A percentile compares a stretch with the other conserved stretches of the same genome.
These are phyloP conservation scores for Nomia melanderi DNA, from an alignment of 1,140 invertebrate genomes.

Conservation along the genomic window DNA sequence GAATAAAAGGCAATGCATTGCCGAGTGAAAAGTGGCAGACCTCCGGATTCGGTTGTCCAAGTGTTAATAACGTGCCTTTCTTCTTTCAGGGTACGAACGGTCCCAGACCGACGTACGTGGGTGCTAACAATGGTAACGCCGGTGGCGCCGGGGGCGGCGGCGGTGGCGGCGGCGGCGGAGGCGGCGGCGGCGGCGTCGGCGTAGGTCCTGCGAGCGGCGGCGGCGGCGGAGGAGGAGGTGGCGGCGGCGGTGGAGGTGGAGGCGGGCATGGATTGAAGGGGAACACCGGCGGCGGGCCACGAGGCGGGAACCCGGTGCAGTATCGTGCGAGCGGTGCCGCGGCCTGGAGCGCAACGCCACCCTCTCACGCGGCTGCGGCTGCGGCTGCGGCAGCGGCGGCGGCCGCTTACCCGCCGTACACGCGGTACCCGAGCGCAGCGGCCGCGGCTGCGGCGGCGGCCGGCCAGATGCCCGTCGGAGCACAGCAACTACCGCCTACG, in stretches of 20 bases:
- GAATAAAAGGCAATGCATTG: no score
- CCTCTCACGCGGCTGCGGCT: slow-evolving; percentile 71
- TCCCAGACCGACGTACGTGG: slow-evolving; percentile 78
- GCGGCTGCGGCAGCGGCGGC: slow-evolving; percentile 73
- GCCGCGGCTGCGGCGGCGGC: slow-evolving; percentile 69
- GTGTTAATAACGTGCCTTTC: no score
- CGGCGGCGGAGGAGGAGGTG: slow-evolving; percentile 46
- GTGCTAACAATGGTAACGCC: slow-evolving; percentile 78
- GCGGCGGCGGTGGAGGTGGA: slow-evolving; percentile 53
- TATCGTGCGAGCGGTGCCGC: slow-evolving; percentile 74
- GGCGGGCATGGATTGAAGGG: slow-evolving; percentile 73
- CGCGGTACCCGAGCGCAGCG: slow-evolving; percentile 76
- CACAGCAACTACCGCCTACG: slow-evolving; percentile 76
- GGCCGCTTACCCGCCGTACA: slow-evolving; percentile 74
- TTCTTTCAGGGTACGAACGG: slow-evolving; percentile 77
- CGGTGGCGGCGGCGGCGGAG: slow-evolving; percentile 41
- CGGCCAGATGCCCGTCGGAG: slow-evolving; percentile 74
- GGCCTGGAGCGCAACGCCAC: slow-evolving; percentile 73
- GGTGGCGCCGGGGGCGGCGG: slow-evolving; percentile 70
- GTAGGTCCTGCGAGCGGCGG: slow-evolving; percentile 60
- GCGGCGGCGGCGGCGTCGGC: slow-evolving; percentile 60
- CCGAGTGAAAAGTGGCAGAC: no score
- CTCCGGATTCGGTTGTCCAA: no score
- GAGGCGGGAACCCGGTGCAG: slow-evolving; percentile 77
- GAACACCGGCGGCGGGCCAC: slow-evolving; percentile 73